A percentile compares a stretch with the other conserved stretches of the same genome.
Evolutionary conservation across 2,888 invertebrate genomes (phyloP).

Genomic region (Uloborus plumipes): DNA sequence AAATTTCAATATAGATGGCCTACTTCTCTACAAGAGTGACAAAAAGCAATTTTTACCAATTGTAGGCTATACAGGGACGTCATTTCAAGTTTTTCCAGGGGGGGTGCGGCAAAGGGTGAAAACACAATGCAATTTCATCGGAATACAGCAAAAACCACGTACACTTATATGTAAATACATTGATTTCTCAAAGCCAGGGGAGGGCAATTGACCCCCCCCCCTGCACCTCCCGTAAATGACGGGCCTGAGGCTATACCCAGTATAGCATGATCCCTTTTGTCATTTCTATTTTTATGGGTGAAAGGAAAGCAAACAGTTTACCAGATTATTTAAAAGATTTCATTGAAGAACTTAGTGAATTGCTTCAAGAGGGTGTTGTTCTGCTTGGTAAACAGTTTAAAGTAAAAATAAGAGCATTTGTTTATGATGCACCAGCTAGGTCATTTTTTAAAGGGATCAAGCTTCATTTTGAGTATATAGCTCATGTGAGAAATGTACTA

Average conservation of each 20-base stretch:
- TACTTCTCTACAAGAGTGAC: neutral
- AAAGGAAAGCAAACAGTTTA: neutral
- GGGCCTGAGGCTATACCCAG: no score
- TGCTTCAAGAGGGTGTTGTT: neutral
- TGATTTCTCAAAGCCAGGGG: no score
- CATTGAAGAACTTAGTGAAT: neutral
- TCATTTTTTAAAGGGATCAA: neutral
- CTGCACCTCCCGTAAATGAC: no score
- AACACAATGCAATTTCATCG: no score
- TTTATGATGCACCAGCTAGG: slow-evolving; percentile 23
- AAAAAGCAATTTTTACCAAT: slow-evolving; percentile 19
- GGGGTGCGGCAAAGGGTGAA: no score
- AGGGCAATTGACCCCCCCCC: no score
- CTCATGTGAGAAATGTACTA: slow-evolving; percentile 24
- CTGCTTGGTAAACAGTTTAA: neutral
- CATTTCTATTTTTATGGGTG: slow-evolving; percentile 9
- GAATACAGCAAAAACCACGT: no score
- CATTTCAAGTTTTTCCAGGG: no score
- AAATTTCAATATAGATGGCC: no score
- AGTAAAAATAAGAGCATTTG: neutral
- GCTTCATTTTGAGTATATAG: slow-evolving; percentile 7
- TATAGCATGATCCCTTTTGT: neutral
- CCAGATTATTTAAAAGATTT: slow-evolving; percentile 1
- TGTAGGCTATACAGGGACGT: no score
- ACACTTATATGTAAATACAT: no score